These are phyloP conservation scores for Steatornis caripensis DNA, from an alignment of 2,113 vertebrate species.

Conservation along the genomic window DNA sequence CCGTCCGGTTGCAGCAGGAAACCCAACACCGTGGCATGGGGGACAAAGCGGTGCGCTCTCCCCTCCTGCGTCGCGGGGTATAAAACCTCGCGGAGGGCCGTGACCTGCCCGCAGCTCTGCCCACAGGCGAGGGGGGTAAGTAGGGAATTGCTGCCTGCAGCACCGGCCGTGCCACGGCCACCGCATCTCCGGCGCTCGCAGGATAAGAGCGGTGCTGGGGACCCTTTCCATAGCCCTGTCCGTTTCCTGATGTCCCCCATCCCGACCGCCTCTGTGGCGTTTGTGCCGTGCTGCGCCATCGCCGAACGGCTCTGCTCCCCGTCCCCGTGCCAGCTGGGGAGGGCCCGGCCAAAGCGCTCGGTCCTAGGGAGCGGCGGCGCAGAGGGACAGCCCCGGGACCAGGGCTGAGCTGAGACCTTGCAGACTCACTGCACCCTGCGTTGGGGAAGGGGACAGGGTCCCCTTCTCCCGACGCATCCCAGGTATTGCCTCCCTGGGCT, in stretches of 20 bases:
- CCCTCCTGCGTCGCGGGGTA: neutral
- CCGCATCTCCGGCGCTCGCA: rapidly evolving
- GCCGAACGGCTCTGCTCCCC: rapidly evolving
- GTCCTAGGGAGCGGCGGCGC: neutral
- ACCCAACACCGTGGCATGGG: neutral
- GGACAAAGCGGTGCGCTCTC: neutral
- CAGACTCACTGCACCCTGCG: neutral
- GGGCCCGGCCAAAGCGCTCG: rapidly evolving
- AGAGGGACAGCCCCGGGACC: too few relatives aligned
- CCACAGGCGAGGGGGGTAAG: neutral
- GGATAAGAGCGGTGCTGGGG: rapidly evolving
- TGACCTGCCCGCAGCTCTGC: neutral
- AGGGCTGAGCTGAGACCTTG: neutral
- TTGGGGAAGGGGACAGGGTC: neutral
- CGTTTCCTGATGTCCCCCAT: neutral
- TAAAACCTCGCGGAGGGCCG: neutral
- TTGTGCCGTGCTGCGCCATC: rapidly evolving
- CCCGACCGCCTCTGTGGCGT: rapidly evolving
- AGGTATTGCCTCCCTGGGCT: rapidly evolving
- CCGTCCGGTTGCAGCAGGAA: neutral
- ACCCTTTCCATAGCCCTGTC: neutral
- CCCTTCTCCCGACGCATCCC: rapidly evolving
- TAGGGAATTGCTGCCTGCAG: neutral
- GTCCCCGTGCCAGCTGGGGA: rapidly evolving
- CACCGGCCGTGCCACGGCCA: rapidly evolving